Base-by-base conservation (phyloP, 1,140 invertebrate species). In the Hylaeus anthracinus region DNA sequence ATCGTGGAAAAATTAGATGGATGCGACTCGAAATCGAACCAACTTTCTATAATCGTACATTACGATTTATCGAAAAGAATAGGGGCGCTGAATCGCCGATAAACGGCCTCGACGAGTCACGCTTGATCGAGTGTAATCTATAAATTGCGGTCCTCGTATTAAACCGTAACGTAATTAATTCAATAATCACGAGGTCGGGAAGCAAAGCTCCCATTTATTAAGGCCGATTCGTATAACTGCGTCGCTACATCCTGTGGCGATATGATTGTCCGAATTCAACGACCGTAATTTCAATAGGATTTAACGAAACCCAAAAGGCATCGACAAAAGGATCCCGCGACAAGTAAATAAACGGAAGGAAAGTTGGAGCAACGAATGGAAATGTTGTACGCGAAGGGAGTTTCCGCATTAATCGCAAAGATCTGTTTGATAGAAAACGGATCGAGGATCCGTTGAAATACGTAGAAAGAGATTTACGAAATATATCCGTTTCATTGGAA, bases 111-210 rank as follows among this genome's bases (percentile, higher is more conserved):
- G 58, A 60, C 51, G 4, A 56, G 48, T 61, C 41, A 70, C 60
- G 66, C 72, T 81, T 48, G 64, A 75, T 75, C 79, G 64, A 61
- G 79, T 53, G 72, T 41, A 69, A 77, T 71, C 74, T 66, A 81
- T 81, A 77, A 77, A 81, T 70, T 71, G 61, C 41, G 41, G 2
- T n/a, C 1, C 12, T 51, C 60, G 51, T 81, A 77, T 77, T 81
- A 81, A 77, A 81, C 58, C 73, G 74, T 70, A 81, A 78, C 66
- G 26, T 26, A 81, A 81, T 77, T 81, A 81, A 78, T 81, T 77
- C 41, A 70, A 71, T 81, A 81, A 81, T 65, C 55, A 60, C 60
- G 43, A 51, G 67, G 43, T 69, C 79, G 48, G 41, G 41, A 63
- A 15, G 41, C 48, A 55, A 53, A 56, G 56, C 41, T 48, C 10